Evolutionary conservation across 2,888 invertebrate species (phyloP), one percentile per base, ranked within the genome.

Genomic region (Lasioglossum lativentre): DNA sequence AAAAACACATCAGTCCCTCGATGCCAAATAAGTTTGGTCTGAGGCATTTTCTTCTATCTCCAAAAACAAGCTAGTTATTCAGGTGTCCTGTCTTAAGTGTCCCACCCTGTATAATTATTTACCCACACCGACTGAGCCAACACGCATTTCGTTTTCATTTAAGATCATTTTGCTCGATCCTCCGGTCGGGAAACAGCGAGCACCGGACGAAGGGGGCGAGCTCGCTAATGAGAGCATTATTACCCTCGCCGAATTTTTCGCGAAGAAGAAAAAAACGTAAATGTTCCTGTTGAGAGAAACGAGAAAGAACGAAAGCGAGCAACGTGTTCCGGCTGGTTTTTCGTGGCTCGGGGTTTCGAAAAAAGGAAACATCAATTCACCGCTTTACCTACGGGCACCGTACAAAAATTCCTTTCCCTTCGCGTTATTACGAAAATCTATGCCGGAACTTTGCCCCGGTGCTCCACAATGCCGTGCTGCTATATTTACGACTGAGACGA

Each of bases 401-500:
- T 75, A 27, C 71, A 16, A 1, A 45, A 80, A 47, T 63, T 79
- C 45, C 30, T 14, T 34, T 68, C 77, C 78, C 47, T 71, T 27
- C 42, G 59, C 52, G 70, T 52, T 52, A 42, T 83, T 78, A 34
- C 71, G 70, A 38, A n/a, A 40, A 76, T 81, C 47, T 72, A 56
- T 27, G 76, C 83, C 63, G 40, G 71, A n/a, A 70, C 19, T 23
- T 3, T 34, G 23, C 30, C 75, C 72, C 66, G 70, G 16, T 30
- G 34, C 63, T 52, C 75, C 30, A 83, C 85, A 83, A 83, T 75
- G 75, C 75, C 16, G 2, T 42, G 8, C 63, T 19, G 16, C 34
- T 72, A 63, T 85, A 85, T 85, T 85, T 85, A 85, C 56, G 84
- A 83, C 84, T 66, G 56, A 66, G 56, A 14, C 82, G 87, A 90